Conservation (phyloP, 2,888 invertebrate species). For the Rotaria socialis region DNA sequence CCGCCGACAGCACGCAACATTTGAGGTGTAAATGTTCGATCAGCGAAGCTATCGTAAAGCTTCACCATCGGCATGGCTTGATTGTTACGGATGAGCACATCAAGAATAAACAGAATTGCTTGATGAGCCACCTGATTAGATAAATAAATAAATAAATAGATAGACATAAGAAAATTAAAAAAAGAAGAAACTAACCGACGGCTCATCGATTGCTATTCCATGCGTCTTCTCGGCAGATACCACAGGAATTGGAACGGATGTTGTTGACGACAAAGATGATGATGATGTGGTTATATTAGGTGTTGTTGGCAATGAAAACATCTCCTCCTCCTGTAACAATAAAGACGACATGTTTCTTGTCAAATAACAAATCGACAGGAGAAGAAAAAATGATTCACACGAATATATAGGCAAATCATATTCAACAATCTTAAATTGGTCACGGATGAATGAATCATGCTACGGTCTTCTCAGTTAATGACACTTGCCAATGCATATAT, state of each 20-base stretch:
- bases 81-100: conserved; percentile 74
- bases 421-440: not conserved
- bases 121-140: conserved; percentile 51
- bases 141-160: not conserved
- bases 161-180: not conserved
- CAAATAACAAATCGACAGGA: not conserved
- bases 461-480: not conserved
- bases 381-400: not conserved
- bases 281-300: not conserved
- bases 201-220: conserved; percentile 30
- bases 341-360: not conserved
- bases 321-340: not conserved
- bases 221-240: conserved; percentile 22
- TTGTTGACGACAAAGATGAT: not conserved
- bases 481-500: not conserved
- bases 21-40: conserved; percentile 96
- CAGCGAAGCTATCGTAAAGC: conserved; percentile 96
- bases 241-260: not conserved
- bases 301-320: not conserved
- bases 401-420: not conserved
- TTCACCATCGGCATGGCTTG: conserved; percentile 91
- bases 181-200: not conserved
- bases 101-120: conserved; percentile 86
- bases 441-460: not conserved
- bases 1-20: conserved; percentile 74